These are phyloP conservation scores for Dendrophyllia cribrosa DNA, from an alignment of 64 coral and sea anemone genomes.

Conservation along the genomic window DNA sequence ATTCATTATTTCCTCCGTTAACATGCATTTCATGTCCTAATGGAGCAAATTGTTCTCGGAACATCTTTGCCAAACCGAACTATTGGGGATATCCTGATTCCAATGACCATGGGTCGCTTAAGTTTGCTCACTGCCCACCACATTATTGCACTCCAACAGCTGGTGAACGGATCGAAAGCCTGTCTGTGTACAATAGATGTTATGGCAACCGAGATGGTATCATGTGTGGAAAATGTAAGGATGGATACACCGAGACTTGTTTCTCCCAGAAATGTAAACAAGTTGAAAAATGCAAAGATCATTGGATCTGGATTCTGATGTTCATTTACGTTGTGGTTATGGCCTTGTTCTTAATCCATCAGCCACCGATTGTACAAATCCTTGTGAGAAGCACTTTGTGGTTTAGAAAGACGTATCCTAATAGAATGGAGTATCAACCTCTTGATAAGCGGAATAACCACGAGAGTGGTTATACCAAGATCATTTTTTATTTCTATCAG, in stretches of 20 bases:
- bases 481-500: constrained; percentile 74
- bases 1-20: not conserved
- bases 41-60: constrained; percentile 53
- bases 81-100: constrained; percentile 55
- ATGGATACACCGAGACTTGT: constrained; percentile 49
- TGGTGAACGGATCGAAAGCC: not conserved
- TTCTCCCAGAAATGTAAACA: constrained; percentile 48
- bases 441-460: not conserved
- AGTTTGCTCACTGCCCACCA: constrained; percentile 60
- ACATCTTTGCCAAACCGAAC: constrained; percentile 49
- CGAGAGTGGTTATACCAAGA: constrained; percentile 49
- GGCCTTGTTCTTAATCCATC: constrained; percentile 12
- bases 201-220: constrained; percentile 51
- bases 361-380: constrained; percentile 38
- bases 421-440: not conserved
- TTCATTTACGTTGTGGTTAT: constrained; percentile 8
- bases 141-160: constrained; percentile 43
- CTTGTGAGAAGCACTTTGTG: constrained; percentile 31
- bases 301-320: constrained; percentile 34
- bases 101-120: not conserved
- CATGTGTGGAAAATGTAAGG: constrained; percentile 57
- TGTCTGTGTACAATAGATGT: constrained; percentile 69
- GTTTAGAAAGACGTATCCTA: constrained; percentile 10
- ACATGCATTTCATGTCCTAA: constrained; percentile 12
- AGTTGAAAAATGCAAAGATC: constrained; percentile 38